Conservation (phyloP, 2,888 invertebrate genomes). For the Chymomyza fuscimana region DNA sequence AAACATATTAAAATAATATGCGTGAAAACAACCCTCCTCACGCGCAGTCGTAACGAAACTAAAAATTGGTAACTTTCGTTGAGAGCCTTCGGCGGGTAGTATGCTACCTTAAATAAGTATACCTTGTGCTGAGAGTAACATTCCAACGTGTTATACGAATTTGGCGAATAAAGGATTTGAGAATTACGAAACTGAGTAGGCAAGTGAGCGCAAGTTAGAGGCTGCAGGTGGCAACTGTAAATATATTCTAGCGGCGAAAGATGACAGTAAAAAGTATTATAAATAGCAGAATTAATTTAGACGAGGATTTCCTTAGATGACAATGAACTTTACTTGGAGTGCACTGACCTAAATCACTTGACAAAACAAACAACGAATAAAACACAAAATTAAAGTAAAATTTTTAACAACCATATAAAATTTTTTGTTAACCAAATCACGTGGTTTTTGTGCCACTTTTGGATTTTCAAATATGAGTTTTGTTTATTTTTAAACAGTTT, state of each 20-base stretch:
- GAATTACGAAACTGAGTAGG: background rate
- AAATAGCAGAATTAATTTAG: conserved; percentile 5
- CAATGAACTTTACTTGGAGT: conserved; percentile 64
- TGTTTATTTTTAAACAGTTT: conserved; percentile 18
- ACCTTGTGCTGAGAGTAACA: background rate
- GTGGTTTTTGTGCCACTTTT: background rate
- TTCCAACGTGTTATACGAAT: background rate
- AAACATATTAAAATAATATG: too few relatives aligned
- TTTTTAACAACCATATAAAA: conserved; percentile 4
- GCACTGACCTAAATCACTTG: conserved; percentile 55
- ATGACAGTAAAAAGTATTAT: background rate
- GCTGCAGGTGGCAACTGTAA: background rate
- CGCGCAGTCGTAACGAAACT: too few relatives aligned
- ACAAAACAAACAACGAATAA: conserved; percentile 3
- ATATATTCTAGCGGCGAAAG: background rate
- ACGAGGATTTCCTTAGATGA: conserved; percentile 36
- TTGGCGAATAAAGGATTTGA: background rate
- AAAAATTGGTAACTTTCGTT: too few relatives aligned
- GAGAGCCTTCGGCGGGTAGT: too few relatives aligned
- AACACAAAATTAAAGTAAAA: background rate
- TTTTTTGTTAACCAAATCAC: background rate
- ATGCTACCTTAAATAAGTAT: too few relatives aligned
- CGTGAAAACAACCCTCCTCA: too few relatives aligned
- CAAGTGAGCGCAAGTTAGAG: background rate
- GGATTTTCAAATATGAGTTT: background rate